Base-by-base conservation (phyloP, 2,113 vertebrate genomes). In the Pandion haliaetus region DNA sequence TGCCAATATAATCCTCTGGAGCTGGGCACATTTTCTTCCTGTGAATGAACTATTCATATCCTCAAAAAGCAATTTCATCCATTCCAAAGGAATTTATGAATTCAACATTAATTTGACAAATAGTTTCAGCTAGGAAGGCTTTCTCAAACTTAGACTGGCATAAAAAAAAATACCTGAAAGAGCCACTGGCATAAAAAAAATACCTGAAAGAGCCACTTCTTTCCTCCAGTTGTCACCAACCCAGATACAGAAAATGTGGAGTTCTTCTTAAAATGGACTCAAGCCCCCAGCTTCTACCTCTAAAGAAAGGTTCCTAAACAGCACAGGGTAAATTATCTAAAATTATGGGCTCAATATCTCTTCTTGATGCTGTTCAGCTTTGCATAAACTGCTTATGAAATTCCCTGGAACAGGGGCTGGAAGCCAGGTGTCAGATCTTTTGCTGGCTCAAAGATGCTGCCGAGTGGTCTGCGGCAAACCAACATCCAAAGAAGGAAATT, bases 401-500 rank as follows among this genome's bases (percentile, higher is more conserved):
- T 83, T 90, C 80, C 36, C 62, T 70, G 82, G 86, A 92, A 82
- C 1, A 0, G 62, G 19, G 59, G 26, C 40, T 77, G 19, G 76
- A 94, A 97, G 67, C 82, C 79, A 94, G 86, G 80, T 94, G 86
- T 90, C 59, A 77, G 66, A 86, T 97, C 95, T 98, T 97, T 89
- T 92, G 91, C 79, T 94, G 89, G 55, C 93, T 97, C 86, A 96
- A 72, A 97, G 79, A 44, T 70, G 77, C 66, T 97, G 96, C 85
- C 3, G 49, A 93, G 91, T 95, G 91, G 92, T 81, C 95, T 97
- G 78, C 80, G 85, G 90, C 74, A 97, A 96, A 97, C 55, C 32
- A 63, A 71, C 87, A 97, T 96, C 92, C 97, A 97, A 97, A 85
- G 93, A 95, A 93, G 96, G 86, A 96, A 97, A 91, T 95, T 93